Base-by-base conservation (phyloP, 2,888 invertebrate species). In the Pimpla rufipes region DNA sequence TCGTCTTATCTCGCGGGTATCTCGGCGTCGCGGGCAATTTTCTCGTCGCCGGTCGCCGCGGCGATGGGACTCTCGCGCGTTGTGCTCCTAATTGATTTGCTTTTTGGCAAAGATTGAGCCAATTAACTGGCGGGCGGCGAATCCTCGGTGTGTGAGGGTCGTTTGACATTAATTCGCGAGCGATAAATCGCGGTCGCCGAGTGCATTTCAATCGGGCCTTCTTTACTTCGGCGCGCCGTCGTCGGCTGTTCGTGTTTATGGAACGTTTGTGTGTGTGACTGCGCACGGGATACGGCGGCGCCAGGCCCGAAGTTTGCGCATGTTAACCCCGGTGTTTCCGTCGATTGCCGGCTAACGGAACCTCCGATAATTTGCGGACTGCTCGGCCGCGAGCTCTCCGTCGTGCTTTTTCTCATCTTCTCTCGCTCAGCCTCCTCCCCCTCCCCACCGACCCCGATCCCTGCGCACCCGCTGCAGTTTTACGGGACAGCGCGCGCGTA, bases 291-390 rank as follows among this genome's bases (percentile, higher is more conserved):
- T 73, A 70, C 57, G 50, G 50, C 76, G 55, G 62, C 47, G 68
- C 21, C 16, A n/a, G 1, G 35, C 29, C 29, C 13, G 16, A 21
- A 11, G 59, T 16, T 37, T 62, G 59, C 62, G 67, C 66, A 73
- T 70, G 78, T 84, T 84, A 84, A 84, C 40, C 62, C 62, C 83
- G 83, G 77, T 77, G 78, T 84, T 84, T 80, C 80, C 80, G 77
- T 83, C 80, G 83, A 83, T 83, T 78, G 77, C 83, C 68, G 66
- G 74, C 83, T 80, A 84, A 84, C 83, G 83, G 83, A 84, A 84
- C 70, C 74, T 78, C 68, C 74, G 83, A 84, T 84, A 81, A 84
- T 84, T 84, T 80, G 74, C 80, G 70, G 74, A 84, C 78, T 84
- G 78, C 18, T 82, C 73, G n/a, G 68, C n/a, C n/a, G n/a, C 81